Percentiles rank a stretch among this genome's conserved stretches.
Conservation (phyloP, 2,113 vertebrate genomes). For the Dipodomys ordii region DNA sequence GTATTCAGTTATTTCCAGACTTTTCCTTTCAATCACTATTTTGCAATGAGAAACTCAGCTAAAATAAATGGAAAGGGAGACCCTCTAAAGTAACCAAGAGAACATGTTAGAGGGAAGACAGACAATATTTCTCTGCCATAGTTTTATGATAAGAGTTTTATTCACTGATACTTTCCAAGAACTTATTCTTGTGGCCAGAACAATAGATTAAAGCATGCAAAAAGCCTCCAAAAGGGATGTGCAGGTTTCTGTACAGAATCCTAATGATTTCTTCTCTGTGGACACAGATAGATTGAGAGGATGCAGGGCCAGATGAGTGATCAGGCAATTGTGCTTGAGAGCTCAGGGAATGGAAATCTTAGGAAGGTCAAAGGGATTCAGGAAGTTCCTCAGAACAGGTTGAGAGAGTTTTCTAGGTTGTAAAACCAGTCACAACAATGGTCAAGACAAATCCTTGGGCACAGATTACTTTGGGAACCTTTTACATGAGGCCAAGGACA, state of each 20-base stretch:
- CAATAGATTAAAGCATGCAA: not conserved
- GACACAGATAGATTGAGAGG: not conserved
- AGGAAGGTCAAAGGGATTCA: not conserved
- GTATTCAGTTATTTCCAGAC: not conserved
- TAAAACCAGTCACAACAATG: not conserved
- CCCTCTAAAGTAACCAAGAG: not conserved
- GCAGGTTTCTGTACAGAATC: not conserved
- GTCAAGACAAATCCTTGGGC: not conserved
- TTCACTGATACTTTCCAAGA: not conserved
- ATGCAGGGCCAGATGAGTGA: not conserved
- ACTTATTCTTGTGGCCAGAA: not conserved
- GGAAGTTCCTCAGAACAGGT: not conserved
- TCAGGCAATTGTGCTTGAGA: not conserved
- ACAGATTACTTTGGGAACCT: not conserved
- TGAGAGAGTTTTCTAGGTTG: not conserved
- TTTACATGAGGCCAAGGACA: not conserved
- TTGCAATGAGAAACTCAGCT: not conserved
- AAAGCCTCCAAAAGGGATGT: not conserved
- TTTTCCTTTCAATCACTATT: not conserved
- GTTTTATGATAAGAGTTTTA: not conserved
- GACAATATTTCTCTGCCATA: not conserved
- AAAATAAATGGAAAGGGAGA: slow-evolving; percentile 7
- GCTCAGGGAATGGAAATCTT: not conserved
- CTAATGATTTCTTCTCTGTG: not conserved
- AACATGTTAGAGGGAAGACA: not conserved